Percentiles rank a stretch among this genome's conserved stretches.
Evolutionary conservation across 2,888 invertebrate species (phyloP).

Genomic region (Callimorpha dominula): DNA sequence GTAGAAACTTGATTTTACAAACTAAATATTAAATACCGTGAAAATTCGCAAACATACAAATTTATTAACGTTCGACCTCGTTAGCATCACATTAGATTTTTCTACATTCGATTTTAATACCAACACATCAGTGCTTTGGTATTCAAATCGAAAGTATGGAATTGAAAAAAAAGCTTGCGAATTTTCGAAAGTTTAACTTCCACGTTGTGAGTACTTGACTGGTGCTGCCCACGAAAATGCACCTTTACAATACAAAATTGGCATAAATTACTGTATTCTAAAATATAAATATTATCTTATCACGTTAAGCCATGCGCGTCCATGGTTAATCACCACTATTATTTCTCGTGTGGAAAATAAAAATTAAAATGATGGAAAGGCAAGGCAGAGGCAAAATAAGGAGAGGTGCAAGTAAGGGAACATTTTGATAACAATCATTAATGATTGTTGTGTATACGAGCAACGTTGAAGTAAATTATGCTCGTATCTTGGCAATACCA

Average conservation of each 20-base stretch:
- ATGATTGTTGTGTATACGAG: slow-evolving; percentile 62
- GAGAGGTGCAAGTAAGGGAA: slow-evolving; percentile 77
- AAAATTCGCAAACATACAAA: slow-evolving; percentile 64
- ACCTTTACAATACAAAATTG: slow-evolving; percentile 63
- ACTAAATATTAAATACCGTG: slow-evolving; percentile 63
- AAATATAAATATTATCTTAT: slow-evolving; percentile 56
- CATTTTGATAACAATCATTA: slow-evolving; percentile 59
- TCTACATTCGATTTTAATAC: slow-evolving; percentile 13
- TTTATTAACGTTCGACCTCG: not conserved
- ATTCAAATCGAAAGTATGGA: not conserved
- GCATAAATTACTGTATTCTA: slow-evolving; percentile 59
- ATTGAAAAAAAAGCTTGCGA: slow-evolving; percentile 54
- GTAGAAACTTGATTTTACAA: slow-evolving; percentile 73
- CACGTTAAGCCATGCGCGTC: slow-evolving; percentile 78
- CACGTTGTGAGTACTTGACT: slow-evolving; percentile 82
- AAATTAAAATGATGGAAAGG: slow-evolving; percentile 70
- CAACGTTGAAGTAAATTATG: slow-evolving; percentile 65
- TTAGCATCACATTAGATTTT: not conserved
- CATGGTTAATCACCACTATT: slow-evolving; percentile 78
- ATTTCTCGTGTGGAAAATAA: slow-evolving; percentile 56
- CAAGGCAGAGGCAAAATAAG: slow-evolving; percentile 79
- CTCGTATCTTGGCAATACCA: slow-evolving; percentile 82
- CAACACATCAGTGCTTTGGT: slow-evolving; percentile 4
- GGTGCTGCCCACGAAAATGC: slow-evolving; percentile 83
- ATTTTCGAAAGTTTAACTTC: slow-evolving; percentile 61